These are phyloP conservation scores for Ardeotis arabs DNA, from an alignment of 2,113 vertebrate species.

Conservation along the genomic window DNA sequence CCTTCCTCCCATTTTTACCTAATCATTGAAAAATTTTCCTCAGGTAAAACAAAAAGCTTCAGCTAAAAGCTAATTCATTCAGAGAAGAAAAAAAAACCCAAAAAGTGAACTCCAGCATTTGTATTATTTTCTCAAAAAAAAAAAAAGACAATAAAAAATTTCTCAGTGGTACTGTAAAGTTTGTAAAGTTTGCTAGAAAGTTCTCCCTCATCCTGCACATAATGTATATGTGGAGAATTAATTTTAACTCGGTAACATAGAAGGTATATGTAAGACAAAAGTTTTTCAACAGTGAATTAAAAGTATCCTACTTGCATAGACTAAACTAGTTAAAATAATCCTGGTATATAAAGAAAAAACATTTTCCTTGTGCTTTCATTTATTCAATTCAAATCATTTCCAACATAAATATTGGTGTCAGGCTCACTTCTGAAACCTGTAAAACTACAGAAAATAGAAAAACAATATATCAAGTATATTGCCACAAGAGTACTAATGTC, in stretches of 20 bases:
- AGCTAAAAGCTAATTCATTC: neutral
- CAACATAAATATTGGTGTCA: neutral
- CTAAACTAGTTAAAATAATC: neutral
- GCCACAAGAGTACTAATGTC: neutral
- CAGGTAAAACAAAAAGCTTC: neutral
- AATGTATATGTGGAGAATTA: neutral
- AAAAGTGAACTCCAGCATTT: neutral
- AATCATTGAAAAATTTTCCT: neutral
- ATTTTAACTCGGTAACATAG: neutral
- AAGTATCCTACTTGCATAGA: neutral
- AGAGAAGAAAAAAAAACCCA: neutral
- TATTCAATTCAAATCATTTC: neutral
- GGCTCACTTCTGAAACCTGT: neutral
- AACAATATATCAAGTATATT: neutral
- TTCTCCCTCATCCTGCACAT: neutral
- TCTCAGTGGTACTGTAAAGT: neutral
- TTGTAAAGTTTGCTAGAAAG: neutral
- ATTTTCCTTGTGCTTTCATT: neutral
- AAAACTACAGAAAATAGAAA: neutral
- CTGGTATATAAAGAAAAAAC: neutral
- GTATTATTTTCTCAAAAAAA: neutral
- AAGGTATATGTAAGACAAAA: neutral
- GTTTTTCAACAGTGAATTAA: neutral
- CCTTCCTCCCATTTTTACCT: neutral
- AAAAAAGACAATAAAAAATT: neutral